Conservation (phyloP, 2,797 vertebrate genomes). For the Rachycentron canadum region DNA sequence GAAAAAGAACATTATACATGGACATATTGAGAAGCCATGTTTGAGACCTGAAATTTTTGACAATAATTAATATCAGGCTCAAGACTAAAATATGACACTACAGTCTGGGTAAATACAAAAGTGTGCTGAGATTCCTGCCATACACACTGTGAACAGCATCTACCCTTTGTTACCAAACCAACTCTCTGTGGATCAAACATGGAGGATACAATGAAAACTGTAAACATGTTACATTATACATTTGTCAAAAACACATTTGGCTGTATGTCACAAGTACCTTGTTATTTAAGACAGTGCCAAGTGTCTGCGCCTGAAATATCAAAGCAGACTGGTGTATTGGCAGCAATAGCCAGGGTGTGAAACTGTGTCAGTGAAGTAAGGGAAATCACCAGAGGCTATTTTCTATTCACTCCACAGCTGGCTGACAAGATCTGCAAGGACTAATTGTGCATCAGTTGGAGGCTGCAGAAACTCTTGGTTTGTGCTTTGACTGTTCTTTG, state of each 20-base stretch:
- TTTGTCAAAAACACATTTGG: constrained; percentile 80
- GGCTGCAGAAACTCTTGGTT: constrained; percentile 56
- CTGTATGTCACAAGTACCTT: constrained; percentile 77
- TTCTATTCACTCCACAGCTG: constrained; percentile 68
- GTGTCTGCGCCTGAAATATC: constrained; percentile 71
- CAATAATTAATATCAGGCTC: constrained; percentile 31
- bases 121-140: constrained; percentile 12
- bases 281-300: constrained; percentile 78
- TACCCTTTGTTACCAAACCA: constrained; percentile 58
- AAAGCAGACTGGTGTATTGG: constrained; percentile 76
- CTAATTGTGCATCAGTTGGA: constrained; percentile 71
- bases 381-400: constrained; percentile 72
- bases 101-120: constrained; percentile 8
- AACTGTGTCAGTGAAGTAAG: constrained; percentile 80
- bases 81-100: background rate
- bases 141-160: constrained; percentile 32
- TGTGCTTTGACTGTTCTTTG: constrained; percentile 59
- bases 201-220: constrained; percentile 48
- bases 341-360: constrained; percentile 65
- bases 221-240: constrained; percentile 82
- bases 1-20: constrained; percentile 56
- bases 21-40: constrained; percentile 10
- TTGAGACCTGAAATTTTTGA: constrained; percentile 13
- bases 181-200: constrained; percentile 58
- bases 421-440: constrained; percentile 65